These are phyloP conservation scores for Gallinago stenura DNA, from an alignment of 2,797 vertebrate genomes.

Conservation along the genomic window DNA sequence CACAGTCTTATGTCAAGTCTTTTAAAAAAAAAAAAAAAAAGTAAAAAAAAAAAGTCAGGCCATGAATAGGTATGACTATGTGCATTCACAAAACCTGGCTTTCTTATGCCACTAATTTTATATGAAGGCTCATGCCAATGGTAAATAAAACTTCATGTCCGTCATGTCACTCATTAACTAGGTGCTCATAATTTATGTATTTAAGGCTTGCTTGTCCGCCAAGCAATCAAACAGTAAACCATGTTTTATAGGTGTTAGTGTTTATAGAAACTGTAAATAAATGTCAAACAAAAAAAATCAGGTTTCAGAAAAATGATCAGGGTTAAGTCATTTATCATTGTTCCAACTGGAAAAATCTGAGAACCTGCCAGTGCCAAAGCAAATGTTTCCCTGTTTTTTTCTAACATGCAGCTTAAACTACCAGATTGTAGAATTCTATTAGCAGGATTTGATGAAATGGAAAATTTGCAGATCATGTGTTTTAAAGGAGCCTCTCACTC, in stretches of 20 bases:
- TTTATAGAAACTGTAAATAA: slow-evolving; percentile 87
- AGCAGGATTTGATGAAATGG: slow-evolving; percentile 57
- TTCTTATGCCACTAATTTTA: slow-evolving; percentile 78
- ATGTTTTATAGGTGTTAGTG: slow-evolving; percentile 86
- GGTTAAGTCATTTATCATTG: slow-evolving; percentile 83
- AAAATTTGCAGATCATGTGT: slow-evolving; percentile 37
- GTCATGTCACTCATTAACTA: slow-evolving; percentile 82
- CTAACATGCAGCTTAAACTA: slow-evolving; percentile 15
- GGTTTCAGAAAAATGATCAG: slow-evolving; percentile 78
- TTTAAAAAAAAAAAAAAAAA: slow-evolving; percentile 24
- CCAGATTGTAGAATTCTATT: slow-evolving; percentile 53
- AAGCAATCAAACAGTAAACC: slow-evolving; percentile 79
- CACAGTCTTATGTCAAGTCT: slow-evolving; percentile 81
- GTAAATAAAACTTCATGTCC: slow-evolving; percentile 81
- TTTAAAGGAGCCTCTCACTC: background rate
- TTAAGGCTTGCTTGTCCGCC: slow-evolving; percentile 74
- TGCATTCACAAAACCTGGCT: slow-evolving; percentile 80
- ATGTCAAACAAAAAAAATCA: slow-evolving; percentile 85
- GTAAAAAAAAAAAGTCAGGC: slow-evolving; percentile 15
- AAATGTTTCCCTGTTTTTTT: slow-evolving; percentile 71
- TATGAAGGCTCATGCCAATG: slow-evolving; percentile 81
- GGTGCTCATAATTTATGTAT: slow-evolving; percentile 83
- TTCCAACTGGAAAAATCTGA: slow-evolving; percentile 76
- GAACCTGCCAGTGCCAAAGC: slow-evolving; percentile 76
- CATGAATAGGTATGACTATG: slow-evolving; percentile 80